These are phyloP conservation scores for Coptodon bakossiorum DNA, from an alignment of 2,113 vertebrate genomes.

Conservation along the genomic window DNA sequence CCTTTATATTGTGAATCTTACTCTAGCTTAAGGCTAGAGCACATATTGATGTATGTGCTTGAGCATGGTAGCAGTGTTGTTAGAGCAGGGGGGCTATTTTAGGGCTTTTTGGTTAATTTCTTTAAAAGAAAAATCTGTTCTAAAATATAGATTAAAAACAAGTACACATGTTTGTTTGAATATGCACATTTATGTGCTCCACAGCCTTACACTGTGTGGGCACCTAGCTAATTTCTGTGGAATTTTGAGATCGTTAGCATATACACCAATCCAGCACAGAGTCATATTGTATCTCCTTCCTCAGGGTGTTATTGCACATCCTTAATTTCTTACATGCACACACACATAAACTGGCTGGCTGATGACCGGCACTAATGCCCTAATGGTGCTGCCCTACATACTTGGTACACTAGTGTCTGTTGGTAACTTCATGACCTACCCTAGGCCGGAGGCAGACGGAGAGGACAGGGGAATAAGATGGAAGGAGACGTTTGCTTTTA, in stretches of 20 bases:
- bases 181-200: not conserved
- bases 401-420: conserved; percentile 46
- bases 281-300: conserved; percentile 9
- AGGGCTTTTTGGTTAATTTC: not conserved
- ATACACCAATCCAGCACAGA: not conserved
- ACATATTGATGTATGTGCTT: not conserved
- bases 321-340: not conserved
- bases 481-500: conserved; percentile 3
- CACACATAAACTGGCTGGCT: conserved; percentile 15
- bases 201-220: not conserved
- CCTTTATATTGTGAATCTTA: conserved; percentile 14
- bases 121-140: rapidly evolving
- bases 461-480: conserved; percentile 6
- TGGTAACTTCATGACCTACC: conserved; percentile 16
- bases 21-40: conserved; percentile 2
- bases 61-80: not conserved
- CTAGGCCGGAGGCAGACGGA: conserved; percentile 5
- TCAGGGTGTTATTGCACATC: conserved; percentile 24
- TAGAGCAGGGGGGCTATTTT: not conserved
- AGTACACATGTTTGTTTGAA: not conserved
- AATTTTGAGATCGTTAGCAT: not conserved
- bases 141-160: not conserved
- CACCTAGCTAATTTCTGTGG: not conserved
- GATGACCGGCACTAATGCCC: conserved; percentile 63
- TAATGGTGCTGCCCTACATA: conserved; percentile 65